A percentile compares a stretch with the other conserved stretches of the same genome.
Conservation (phyloP, 92 coral and sea anemone species). For the Pocillopora grandis region DNA sequence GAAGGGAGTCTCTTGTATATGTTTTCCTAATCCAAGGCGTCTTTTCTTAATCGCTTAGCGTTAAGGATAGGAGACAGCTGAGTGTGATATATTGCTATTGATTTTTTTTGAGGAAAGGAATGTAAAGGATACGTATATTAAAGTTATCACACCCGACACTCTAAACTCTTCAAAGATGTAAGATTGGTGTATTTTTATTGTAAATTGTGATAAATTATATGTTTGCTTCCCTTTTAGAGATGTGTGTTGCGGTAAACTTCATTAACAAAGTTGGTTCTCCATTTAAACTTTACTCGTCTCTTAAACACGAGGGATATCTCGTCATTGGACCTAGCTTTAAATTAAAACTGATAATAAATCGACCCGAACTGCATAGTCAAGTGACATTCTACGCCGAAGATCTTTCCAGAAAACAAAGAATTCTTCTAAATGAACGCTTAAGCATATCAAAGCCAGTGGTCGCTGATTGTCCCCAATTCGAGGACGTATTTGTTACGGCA, state of each 20-base stretch:
- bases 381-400: constrained; percentile 71
- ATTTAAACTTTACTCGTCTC: constrained; percentile 58
- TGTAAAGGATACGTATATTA: too few species aligned
- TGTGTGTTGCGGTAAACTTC: constrained; percentile 73
- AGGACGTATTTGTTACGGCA: constrained; percentile 60
- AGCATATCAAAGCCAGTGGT: constrained; percentile 50
- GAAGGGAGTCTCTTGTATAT: too few species aligned
- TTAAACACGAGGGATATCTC: constrained; percentile 68
- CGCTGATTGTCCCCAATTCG: constrained; percentile 50
- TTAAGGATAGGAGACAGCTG: too few species aligned
- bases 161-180: too few species aligned
- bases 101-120: too few species aligned
- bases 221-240: constrained; percentile 17
- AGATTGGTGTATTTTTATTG: too few species aligned
- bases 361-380: constrained; percentile 74
- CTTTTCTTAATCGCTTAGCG: too few species aligned
- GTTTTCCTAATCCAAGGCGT: too few species aligned
- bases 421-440: constrained; percentile 51
- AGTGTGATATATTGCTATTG: too few species aligned
- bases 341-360: constrained; percentile 61
- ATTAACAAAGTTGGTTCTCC: constrained; percentile 69
- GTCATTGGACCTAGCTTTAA: constrained; percentile 60
- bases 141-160: too few species aligned
- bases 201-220: not conserved
- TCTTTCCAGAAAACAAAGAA: constrained; percentile 21